Evolutionary conservation across 2,888 invertebrate species (phyloP), one percentile per base, ranked within the genome.

Genomic region (Eristalis pertinax): DNA sequence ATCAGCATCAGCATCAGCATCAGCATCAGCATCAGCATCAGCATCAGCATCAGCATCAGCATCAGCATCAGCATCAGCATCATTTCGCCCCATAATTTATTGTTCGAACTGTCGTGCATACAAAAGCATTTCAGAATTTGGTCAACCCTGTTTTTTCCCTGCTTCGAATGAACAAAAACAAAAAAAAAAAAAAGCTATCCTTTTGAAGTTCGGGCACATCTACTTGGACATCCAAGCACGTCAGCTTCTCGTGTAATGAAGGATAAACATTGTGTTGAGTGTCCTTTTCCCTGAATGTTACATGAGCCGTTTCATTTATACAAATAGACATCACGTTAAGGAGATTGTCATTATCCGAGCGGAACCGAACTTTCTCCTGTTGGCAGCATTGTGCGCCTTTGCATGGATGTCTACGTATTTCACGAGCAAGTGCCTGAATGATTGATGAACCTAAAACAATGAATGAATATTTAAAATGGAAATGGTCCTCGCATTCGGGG

Each of bases 301-400:
- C 3, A 83, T 86, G 82, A 86, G 86, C 62, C 77, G 38, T 78
- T 70, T 82, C 63, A 78, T 86, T 85, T 74, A 41, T 74, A 78
- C 82, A 86, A 86, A 82, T 86, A 82, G 78, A 86, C 81, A 81
- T 74, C 68, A 82, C 69, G 82, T 78, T 78, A 70, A 75, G 72
- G 74, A 86, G 70, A 78, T 82, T 83, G 86, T 75, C 86, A 83
- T 86, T 75, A 86, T 75, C 72, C 82, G 63, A 74, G 77, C 78
- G 82, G 70, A 86, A 74, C 82, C 64, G 65, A 72, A 78, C 64
- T 78, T 72, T 68, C 62, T 69, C 22, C 24, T 32, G 5, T 5
- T 24, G 24, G 41, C 58, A 41, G 43, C 41, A 26, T 29, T 69
- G 13, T 35, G 35, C 15, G n/a, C 50, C 68, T 64, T 29, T 19